These are phyloP conservation scores for Chloroceryle aenea DNA, from an alignment of 2,113 vertebrate genomes.

Conservation along the genomic window DNA sequence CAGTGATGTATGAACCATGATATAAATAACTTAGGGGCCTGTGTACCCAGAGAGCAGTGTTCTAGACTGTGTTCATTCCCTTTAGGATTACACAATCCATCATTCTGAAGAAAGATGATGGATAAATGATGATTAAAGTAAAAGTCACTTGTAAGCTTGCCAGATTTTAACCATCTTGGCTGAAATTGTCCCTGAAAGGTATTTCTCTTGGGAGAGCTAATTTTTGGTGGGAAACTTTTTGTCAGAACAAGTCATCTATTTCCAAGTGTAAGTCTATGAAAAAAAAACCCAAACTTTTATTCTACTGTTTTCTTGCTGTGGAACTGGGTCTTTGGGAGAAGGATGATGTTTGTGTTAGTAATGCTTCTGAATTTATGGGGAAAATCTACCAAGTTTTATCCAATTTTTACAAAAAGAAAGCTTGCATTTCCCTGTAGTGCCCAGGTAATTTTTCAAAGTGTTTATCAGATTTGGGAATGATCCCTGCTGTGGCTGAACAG, in stretches of 20 bases:
- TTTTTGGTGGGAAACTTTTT: slow-evolving; percentile 43
- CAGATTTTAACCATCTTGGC: slow-evolving; percentile 52
- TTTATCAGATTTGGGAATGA: background rate
- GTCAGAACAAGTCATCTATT: slow-evolving; percentile 42
- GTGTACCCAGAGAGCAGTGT: slow-evolving; percentile 10
- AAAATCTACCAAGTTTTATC: background rate
- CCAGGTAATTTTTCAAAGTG: background rate
- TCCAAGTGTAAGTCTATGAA: background rate
- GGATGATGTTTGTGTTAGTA: background rate
- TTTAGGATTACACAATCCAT: slow-evolving; percentile 59
- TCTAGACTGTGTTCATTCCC: slow-evolving; percentile 42
- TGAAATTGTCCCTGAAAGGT: slow-evolving; percentile 57
- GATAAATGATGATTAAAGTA: slow-evolving; percentile 55
- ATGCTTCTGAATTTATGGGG: background rate
- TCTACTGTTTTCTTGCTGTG: background rate
- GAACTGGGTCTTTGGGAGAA: background rate
- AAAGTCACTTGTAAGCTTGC: slow-evolving; percentile 64
- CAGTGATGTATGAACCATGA: slow-evolving; percentile 37
- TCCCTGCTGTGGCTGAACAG: background rate
- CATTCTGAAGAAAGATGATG: slow-evolving; percentile 54
- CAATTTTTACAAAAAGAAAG: background rate
- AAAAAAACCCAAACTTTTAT: slow-evolving; percentile 40
- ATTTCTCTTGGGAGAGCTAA: slow-evolving; percentile 37
- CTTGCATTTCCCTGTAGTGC: background rate
- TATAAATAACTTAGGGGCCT: slow-evolving; percentile 52